Conservation (phyloP, 2,113 vertebrate genomes). For the Rutilus rutilus region DNA sequence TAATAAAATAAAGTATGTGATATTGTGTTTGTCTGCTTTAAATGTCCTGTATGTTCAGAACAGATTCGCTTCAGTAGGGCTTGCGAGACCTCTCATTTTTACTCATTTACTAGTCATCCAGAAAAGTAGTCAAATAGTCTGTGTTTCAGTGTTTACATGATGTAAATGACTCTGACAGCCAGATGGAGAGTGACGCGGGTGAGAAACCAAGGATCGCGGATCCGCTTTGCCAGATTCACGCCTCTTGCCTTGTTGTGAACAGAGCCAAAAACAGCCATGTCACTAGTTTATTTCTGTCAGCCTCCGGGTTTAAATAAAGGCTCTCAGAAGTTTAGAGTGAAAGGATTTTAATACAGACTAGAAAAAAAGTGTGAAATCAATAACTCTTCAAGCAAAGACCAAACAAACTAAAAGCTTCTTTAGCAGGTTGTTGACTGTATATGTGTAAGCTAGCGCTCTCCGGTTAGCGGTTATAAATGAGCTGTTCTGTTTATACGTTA, state of each 20-base stretch:
- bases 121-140: slow-evolving; percentile 21
- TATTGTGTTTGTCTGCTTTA: not conserved
- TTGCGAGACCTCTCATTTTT: not conserved
- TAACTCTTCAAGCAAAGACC: not conserved
- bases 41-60: not conserved
- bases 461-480: slow-evolving; percentile 8
- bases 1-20: not conserved
- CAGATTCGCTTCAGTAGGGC: not conserved
- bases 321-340: not conserved
- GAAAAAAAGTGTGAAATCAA: not conserved
- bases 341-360: too few species aligned
- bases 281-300: slow-evolving; percentile 2
- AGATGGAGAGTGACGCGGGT: not conserved
- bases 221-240: not conserved
- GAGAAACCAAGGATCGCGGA: not conserved
- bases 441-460: not conserved
- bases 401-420: not conserved
- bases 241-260: not conserved
- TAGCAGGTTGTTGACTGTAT: not conserved
- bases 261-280: not conserved
- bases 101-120: slow-evolving; percentile 1
- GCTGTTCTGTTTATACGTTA: slow-evolving; percentile 26
- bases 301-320: not conserved
- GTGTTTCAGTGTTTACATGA: slow-evolving; percentile 1
- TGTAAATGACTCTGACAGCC: slow-evolving; percentile 14